Evolutionary conservation across 2,797 vertebrate species (phyloP), one percentile per base, ranked within the genome.

Genomic region (Crenichthys baileyi): DNA sequence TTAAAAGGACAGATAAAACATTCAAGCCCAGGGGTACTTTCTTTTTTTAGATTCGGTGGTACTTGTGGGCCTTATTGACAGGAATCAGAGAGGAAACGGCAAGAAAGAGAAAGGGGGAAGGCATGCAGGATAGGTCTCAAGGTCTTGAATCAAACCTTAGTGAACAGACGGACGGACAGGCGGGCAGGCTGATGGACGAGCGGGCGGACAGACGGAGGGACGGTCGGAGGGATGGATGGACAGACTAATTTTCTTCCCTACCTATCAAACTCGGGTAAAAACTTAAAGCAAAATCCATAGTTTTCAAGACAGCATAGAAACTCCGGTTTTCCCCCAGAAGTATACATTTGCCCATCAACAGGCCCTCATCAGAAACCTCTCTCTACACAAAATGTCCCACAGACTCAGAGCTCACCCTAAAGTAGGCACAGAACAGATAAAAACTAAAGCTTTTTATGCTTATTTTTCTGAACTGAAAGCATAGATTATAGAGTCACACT

Each of bases 401-500:
- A 82, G 90, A 89, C 85, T 90, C 75, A 74, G 22, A 83, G 88
- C 85, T 89, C 85, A 93, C 90, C 87, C 84, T 81, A 88, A 91
- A 92, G 83, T 87, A 83, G 82, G 85, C 74, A 83, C 82, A 82
- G 84, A 89, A 85, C 89, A 87, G 91, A 95, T 92, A 92, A 94
- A 72, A 87, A 92, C 89, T 87, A 91, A 94, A 95, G 91, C 91
- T 90, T 92, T 92, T 94, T 93, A 92, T 87, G 83, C 85, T 92
- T 92, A 89, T 90, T 91, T 92, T 90, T 87, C 50, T 87, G 91
- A 93, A 93, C 89, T 93, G 88, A 94, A 94, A 92, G 82, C 89
- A 70, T 87, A 94, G 92, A 95, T 95, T 94, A 93, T 92, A 93
- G 56, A 81, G 91, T 91, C 85, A 92, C 91, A 92, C 84, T 93